Evolutionary conservation across 2,113 vertebrate genomes (phyloP).

Genomic region (Mustela nigripes): DNA sequence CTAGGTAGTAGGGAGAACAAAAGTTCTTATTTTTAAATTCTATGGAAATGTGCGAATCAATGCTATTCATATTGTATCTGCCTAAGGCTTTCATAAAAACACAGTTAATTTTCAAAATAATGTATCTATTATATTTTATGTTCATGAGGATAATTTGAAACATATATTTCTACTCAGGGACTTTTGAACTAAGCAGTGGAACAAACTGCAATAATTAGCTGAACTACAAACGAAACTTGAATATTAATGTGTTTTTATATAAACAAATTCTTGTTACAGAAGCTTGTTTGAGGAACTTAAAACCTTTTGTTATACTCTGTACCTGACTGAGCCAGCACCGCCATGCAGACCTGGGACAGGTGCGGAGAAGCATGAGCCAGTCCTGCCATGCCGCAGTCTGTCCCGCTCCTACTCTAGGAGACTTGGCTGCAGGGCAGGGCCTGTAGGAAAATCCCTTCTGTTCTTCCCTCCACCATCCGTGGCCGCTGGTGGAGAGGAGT

Average conservation of each 20-base stretch:
- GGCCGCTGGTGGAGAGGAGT: not conserved
- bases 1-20: conserved; percentile 60
- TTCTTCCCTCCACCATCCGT: not conserved
- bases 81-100: conserved; percentile 78
- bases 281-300: not conserved
- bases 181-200: conserved; percentile 79
- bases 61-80: conserved; percentile 61
- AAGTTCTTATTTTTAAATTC: conserved; percentile 71
- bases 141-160: conserved; percentile 72
- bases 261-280: conserved; percentile 40
- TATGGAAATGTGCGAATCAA: conserved; percentile 70
- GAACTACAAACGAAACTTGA: conserved; percentile 60
- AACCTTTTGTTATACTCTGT: not conserved
- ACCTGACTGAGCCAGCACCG: not conserved
- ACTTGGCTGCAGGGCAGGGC: not conserved
- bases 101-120: conserved; percentile 81
- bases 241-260: conserved; percentile 61
- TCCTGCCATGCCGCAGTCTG: accelerated
- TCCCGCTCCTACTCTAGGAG: not conserved
- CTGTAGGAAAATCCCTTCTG: accelerated
- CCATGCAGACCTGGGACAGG: accelerated
- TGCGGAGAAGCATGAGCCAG: not conserved
- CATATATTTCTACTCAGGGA: conserved; percentile 76
- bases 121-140: conserved; percentile 80
- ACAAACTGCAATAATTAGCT: conserved; percentile 76